Base-by-base conservation (phyloP, 2,888 invertebrate species). In the Agrochola lychnidis region DNA sequence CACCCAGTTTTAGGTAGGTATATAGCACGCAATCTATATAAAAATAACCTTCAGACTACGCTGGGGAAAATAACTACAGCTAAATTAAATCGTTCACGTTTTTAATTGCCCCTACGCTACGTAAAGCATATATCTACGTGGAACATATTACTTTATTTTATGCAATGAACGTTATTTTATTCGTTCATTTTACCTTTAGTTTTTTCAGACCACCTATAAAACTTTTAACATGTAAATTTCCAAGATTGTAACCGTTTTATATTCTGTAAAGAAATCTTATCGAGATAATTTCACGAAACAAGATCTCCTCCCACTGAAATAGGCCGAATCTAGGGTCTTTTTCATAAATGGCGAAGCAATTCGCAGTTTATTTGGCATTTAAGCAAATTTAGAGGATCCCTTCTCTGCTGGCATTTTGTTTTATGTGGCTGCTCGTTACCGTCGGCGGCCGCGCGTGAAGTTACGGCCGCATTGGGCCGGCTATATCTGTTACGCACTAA, bases 361-460 rank as follows among this genome's bases (percentile, higher is more conserved):
- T 96, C 94, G 92, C 96, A 95, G 95, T 95, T 95, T 96, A 95
- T 95, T 95, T 95, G 95, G 95, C 96, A 96, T 96, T 96, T 95
- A 95, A 95, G 95, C 95, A 93, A 95, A 95, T 95, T 95, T 94
- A 94, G 94, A 94, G 94, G 94, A 95, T 94, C 94, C 95, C 94
- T 93, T 92, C 92, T 92, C 91, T 90, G 93, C 94, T 96, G 96
- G 96, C 96, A 96, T 96, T 96, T 96, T 96, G 95, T 96, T 96
- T 96, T 96, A 96, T 96, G 96, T 93, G 94, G 93, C 91, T 91
- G 94, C 96, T 96, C 96, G 96, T 96, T 96, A 96, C 96, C 91
- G 93, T 91, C 95, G 93, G 92, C 96, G 95, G 94, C 93, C 95
- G 96, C 93, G 95, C 96, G 96, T 96, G 96, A 96, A 96, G 96